A percentile compares a stretch with the other conserved stretches of the same genome.
Conservation (phyloP, 2,113 vertebrate genomes). For the Tretioscincus oriximinensis region DNA sequence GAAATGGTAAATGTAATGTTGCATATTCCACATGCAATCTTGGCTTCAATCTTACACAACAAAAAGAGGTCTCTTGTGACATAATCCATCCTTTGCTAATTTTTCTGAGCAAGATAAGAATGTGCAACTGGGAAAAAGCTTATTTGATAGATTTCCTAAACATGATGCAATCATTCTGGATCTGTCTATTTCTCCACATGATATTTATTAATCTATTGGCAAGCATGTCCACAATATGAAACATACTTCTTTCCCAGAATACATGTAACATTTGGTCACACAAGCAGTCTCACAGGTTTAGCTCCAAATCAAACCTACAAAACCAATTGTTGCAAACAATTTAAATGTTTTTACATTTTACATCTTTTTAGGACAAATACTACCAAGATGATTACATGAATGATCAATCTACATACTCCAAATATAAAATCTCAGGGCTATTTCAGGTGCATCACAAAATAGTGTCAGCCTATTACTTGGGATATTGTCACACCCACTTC, state of each 20-base stretch:
- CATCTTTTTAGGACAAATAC: not conserved
- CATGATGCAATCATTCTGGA: not conserved
- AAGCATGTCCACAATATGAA: not conserved
- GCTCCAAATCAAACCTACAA: not conserved
- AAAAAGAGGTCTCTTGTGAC: slow-evolving; percentile 11
- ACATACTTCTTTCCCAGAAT: not conserved
- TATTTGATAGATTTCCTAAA: not conserved
- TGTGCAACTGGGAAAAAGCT: not conserved
- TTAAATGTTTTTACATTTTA: not conserved
- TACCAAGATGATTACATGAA: no score
- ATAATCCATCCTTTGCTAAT: not conserved
- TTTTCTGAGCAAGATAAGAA: not conserved
- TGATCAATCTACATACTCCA: no score
- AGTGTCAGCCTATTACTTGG: no score
- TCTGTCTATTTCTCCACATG: not conserved
- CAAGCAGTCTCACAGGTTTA: not conserved
- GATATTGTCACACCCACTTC: no score
- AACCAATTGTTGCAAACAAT: not conserved
- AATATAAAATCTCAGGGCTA: no score
- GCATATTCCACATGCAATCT: slow-evolving; percentile 20
- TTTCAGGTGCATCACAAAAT: no score
- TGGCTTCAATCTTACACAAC: slow-evolving; percentile 40
- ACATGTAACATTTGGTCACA: no score
- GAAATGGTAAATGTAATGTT: slow-evolving; percentile 34
- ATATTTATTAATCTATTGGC: not conserved